These are phyloP conservation scores for Brachionus plicatilis DNA, from an alignment of 1,140 invertebrate genomes.

Conservation along the genomic window DNA sequence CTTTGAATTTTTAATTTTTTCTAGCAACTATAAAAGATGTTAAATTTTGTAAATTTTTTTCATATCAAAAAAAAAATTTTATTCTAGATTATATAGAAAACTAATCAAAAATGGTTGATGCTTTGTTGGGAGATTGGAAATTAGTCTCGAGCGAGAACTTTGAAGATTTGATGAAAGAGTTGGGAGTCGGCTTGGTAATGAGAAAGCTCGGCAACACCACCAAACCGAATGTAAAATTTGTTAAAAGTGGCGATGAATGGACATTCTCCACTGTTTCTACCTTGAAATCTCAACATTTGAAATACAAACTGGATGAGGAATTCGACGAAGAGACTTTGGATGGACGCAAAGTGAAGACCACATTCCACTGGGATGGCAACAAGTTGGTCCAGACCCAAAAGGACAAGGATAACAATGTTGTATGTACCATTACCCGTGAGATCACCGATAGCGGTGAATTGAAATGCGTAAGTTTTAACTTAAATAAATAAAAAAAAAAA, in stretches of 20 bases:
- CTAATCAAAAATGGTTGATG: conserved; percentile 10
- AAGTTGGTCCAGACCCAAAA: conserved; percentile 34
- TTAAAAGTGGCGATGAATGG: conserved; percentile 31
- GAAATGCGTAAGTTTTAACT: not conserved
- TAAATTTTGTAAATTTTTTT: not conserved
- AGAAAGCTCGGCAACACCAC: conserved; percentile 23
- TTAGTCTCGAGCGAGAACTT: conserved; percentile 39
- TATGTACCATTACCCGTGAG: conserved; percentile 13
- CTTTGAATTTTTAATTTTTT: conserved; percentile 28
- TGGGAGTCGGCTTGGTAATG: conserved; percentile 30
- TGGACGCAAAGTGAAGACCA: conserved; percentile 33
- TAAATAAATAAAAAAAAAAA: not conserved
- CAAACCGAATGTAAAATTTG: conserved; percentile 38
- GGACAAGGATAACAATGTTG: conserved; percentile 39
- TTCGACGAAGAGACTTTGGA: conserved; percentile 36
- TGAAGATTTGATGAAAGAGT: conserved; percentile 39
- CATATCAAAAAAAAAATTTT: not conserved
- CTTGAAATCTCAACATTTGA: conserved; percentile 12
- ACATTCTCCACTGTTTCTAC: conserved; percentile 23
- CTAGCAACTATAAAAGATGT: not conserved
- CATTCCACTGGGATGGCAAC: conserved; percentile 28
- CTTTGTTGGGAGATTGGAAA: conserved; percentile 40
- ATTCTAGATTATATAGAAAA: not conserved
- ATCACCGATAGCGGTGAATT: conserved; percentile 33
- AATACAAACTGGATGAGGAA: conserved; percentile 36